Evolutionary conservation across 2,113 vertebrate species (phyloP).

Genomic region (Sylvilagus bachmani): DNA sequence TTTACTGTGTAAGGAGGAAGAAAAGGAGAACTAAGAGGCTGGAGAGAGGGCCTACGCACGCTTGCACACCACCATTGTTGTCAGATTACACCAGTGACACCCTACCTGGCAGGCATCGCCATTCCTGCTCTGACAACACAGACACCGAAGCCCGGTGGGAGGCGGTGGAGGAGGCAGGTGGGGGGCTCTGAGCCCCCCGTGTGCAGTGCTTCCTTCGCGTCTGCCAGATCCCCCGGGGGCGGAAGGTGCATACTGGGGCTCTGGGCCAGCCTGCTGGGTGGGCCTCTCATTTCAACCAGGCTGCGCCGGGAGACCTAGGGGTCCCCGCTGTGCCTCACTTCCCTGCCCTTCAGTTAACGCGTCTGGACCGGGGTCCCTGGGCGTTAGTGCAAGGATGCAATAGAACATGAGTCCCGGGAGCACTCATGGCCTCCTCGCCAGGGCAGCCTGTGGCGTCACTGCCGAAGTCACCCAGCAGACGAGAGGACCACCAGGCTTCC

Average conservation of each 20-base stretch:
- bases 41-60: rapidly evolving
- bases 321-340: rapidly evolving
- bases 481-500: rapidly evolving
- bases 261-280: rapidly evolving
- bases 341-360: too few species aligned
- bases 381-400: rapidly evolving
- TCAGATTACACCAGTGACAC: not conserved
- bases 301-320: rapidly evolving
- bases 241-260: rapidly evolving
- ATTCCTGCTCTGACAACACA: rapidly evolving
- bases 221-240: not conserved
- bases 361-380: rapidly evolving
- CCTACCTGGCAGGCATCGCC: rapidly evolving
- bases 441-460: too few species aligned
- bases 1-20: too few species aligned
- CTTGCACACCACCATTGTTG: rapidly evolving
- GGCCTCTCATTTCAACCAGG: not conserved
- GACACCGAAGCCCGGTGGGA: not conserved
- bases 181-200: not conserved
- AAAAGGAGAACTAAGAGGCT: not conserved
- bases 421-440: too few species aligned
- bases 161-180: rapidly evolving
- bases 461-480: not conserved
- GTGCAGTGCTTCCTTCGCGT: rapidly evolving
- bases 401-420: not conserved